These are phyloP conservation scores for Pegoplata infirma DNA, from an alignment of 2,888 invertebrate species.

Conservation along the genomic window DNA sequence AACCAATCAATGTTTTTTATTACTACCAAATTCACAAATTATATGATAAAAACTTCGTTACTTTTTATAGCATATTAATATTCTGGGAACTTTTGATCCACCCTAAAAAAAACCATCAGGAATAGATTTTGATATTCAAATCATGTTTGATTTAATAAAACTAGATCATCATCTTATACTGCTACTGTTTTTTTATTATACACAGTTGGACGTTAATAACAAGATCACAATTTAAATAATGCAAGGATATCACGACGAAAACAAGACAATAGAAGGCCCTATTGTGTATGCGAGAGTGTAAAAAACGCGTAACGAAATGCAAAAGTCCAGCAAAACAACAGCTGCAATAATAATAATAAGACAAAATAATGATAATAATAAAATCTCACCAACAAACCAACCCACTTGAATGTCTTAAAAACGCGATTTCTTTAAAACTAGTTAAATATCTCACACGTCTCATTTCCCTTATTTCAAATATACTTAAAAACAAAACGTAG, in stretches of 20 bases:
- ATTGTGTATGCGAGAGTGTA: slow-evolving; percentile 18
- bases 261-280: slow-evolving; percentile 12
- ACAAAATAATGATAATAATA: slow-evolving; percentile 52
- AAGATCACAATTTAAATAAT: slow-evolving; percentile 37
- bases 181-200: slow-evolving; percentile 56
- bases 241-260: slow-evolving; percentile 24
- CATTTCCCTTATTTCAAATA: slow-evolving; percentile 29
- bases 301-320: slow-evolving; percentile 45
- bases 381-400: slow-evolving; percentile 51
- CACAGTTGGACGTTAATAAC: slow-evolving; percentile 57
- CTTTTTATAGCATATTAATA: too few relatives aligned
- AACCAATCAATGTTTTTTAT: too few relatives aligned
- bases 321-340: slow-evolving; percentile 47
- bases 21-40: too few relatives aligned
- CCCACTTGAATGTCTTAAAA: slow-evolving; percentile 57
- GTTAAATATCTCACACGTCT: slow-evolving; percentile 64
- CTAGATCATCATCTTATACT: slow-evolving; percentile 13
- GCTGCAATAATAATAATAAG: slow-evolving; percentile 38
- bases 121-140: slow-evolving; percentile 28
- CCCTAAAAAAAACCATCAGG: neutral
- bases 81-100: neutral
- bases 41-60: too few relatives aligned
- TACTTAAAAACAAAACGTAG: neutral
- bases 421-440: slow-evolving; percentile 54
- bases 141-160: slow-evolving; percentile 19